Conservation (phyloP, 92 coral and sea anemone genomes). For the Bergia puertoricense region DNA sequence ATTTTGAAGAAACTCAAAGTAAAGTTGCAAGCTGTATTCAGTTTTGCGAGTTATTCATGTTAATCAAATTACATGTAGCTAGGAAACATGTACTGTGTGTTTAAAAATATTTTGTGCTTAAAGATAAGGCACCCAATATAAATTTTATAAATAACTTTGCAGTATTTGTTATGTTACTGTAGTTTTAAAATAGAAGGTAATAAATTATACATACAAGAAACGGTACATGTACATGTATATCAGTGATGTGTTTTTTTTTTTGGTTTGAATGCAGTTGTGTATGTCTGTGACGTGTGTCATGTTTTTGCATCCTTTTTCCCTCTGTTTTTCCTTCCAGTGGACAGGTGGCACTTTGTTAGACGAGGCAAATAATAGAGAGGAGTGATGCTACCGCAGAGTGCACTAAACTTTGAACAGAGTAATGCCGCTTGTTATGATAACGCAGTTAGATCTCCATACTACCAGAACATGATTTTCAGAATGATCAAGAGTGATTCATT, state of each 20-base stretch:
- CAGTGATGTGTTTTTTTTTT: background rate
- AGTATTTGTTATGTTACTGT: too few species aligned
- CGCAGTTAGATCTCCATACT: background rate
- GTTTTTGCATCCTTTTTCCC: constrained; percentile 11
- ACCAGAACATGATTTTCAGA: background rate
- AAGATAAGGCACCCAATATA: too few species aligned
- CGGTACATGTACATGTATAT: background rate
- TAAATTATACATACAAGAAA: too few species aligned
- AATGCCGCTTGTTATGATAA: constrained; percentile 26
- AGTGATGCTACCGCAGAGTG: constrained; percentile 15
- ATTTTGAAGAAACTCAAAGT: too few species aligned
- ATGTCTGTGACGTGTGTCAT: background rate
- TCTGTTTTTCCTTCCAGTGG: constrained; percentile 58
- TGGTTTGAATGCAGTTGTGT: background rate
- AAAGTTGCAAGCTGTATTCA: too few species aligned
- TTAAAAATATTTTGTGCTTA: too few species aligned
- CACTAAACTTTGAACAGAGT: constrained; percentile 18
- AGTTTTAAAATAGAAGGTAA: too few species aligned
- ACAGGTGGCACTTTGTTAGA: constrained; percentile 82
- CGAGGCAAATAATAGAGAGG: constrained; percentile 30
- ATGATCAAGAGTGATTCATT: background rate
- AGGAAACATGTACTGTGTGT: too few species aligned
- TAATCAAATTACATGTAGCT: too few species aligned
- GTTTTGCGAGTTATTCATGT: too few species aligned
- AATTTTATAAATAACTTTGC: too few species aligned